Percentiles rank a stretch among this genome's conserved stretches.
phyloP scores from a whole-genome alignment of 1,140 invertebrate species.

The Brachionus sp. region DNA sequence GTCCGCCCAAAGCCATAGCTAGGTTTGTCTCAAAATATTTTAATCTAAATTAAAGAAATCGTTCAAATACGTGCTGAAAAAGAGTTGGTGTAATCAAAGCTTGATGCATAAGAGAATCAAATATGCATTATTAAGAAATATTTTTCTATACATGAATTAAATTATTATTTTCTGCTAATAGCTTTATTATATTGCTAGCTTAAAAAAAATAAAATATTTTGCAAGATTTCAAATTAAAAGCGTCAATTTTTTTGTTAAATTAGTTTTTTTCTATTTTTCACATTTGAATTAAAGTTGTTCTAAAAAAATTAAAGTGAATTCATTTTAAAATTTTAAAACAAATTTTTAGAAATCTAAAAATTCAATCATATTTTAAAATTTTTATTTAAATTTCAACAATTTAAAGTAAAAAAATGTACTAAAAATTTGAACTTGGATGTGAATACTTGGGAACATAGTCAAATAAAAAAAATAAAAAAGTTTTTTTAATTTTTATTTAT shows the following conservation, averaged over 20 bases:
- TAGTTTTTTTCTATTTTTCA: background rate
- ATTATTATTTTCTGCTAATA: background rate
- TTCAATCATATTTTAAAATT: too few relatives aligned
- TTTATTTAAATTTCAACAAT: too few relatives aligned
- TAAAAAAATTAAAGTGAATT: too few relatives aligned
- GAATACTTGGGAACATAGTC: too few relatives aligned
- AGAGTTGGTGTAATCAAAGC: background rate
- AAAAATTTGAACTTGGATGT: too few relatives aligned
- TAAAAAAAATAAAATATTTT: background rate
- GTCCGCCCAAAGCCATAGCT: conserved; percentile 28
- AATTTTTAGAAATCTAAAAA: too few relatives aligned
- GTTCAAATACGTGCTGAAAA: background rate
- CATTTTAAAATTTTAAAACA: too few relatives aligned
- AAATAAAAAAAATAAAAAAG: too few relatives aligned
- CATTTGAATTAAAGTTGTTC: too few relatives aligned
- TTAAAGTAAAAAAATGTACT: too few relatives aligned
- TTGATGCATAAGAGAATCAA: background rate
- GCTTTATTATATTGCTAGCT: background rate
- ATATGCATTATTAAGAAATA: background rate
- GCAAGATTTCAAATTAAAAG: background rate
- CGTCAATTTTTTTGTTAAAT: background rate
- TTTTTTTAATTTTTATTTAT: too few relatives aligned
- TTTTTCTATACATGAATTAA: background rate
- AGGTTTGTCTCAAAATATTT: background rate
- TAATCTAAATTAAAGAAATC: background rate